Percentiles rank a stretch among this genome's conserved stretches.
Evolutionary conservation across 1,140 invertebrate genomes (phyloP).

Genomic region (Ceratosolen solmsi): DNA sequence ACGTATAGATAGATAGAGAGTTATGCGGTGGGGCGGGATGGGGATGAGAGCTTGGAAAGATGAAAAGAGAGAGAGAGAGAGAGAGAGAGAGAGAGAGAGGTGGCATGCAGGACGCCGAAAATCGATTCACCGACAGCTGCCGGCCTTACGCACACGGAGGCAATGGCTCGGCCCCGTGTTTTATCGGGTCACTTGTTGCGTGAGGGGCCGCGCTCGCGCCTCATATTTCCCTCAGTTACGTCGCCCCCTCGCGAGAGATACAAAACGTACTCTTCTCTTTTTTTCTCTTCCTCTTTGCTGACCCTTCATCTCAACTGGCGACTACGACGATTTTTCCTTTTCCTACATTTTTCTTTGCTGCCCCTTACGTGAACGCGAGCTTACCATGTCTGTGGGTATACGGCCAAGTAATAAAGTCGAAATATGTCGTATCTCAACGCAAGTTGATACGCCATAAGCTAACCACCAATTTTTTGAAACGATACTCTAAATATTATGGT

Average conservation of each 20-base stretch:
- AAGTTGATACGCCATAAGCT: background rate
- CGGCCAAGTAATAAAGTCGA: background rate
- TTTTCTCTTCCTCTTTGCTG: background rate
- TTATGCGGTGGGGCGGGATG: too few relatives aligned
- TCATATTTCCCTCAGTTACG: background rate
- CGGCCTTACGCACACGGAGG: background rate
- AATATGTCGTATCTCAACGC: background rate
- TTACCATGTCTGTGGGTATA: background rate
- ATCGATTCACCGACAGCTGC: constrained; percentile 30
- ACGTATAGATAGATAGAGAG: too few relatives aligned
- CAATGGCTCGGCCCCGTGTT: background rate
- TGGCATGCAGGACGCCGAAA: constrained; percentile 4
- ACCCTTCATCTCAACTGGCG: background rate
- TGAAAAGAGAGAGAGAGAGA: background rate
- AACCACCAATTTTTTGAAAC: background rate
- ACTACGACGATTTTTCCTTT: background rate
- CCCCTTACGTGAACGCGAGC: background rate
- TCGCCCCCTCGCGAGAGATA: background rate
- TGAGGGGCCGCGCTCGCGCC: background rate
- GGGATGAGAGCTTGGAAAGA: too few relatives aligned
- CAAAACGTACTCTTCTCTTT: background rate
- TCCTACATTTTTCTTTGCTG: background rate
- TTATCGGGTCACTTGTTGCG: constrained; percentile 49
- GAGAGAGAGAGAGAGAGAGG: background rate
- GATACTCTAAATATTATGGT: too few relatives aligned